Base-by-base conservation (phyloP, 1,140 invertebrate species). In the Bombus superbus region DNA sequence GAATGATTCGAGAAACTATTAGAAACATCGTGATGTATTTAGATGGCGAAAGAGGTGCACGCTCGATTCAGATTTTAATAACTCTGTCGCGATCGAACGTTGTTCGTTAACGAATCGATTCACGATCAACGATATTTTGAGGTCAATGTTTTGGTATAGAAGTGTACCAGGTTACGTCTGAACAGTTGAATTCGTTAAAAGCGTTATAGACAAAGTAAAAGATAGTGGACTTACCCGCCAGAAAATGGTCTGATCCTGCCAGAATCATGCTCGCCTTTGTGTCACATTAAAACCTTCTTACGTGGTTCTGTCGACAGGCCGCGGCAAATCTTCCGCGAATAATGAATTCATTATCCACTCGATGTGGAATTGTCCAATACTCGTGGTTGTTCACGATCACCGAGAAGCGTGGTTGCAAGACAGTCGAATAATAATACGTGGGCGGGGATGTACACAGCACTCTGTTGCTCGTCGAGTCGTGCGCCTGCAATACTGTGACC, bases 141-240 rank as follows among this genome's bases (percentile, higher is more conserved):
- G n/a, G n/a, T 42, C 11, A 59, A 72, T 38, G 28, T 10, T 35
- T 22, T 6, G 47, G n/a, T 40, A 35, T 74, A 3, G 4, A n/a
- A 8, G 9, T n/a, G 25, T n/a, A 47, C 4, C 42, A 44, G 28
- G 35, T 71, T 47, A 13, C n/a, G 1, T 53, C 47, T 28, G 32
- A 9, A 76, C 38, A 40, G 22, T 2, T 44, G 28, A 47, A 53
- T 32, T 76, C 11, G 32, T 62, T 32, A 28, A 72, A 35, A 35
- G 18, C 11, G 40, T 79, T 44, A 15, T 53, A 15, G 28, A 68
- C 18, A 22, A 47, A 38, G 44, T 79, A 73, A 66, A 57, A 72
- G 82, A 89, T 89, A 94, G 94, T 95, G 94, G 94, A 95, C 94
- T 95, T 95, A 95, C 94, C 95, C 94, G 94, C 93, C 82, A 95